Evolutionary conservation across 2,113 vertebrate species (phyloP).

Genomic region (Thinocorus orbignyianus): DNA sequence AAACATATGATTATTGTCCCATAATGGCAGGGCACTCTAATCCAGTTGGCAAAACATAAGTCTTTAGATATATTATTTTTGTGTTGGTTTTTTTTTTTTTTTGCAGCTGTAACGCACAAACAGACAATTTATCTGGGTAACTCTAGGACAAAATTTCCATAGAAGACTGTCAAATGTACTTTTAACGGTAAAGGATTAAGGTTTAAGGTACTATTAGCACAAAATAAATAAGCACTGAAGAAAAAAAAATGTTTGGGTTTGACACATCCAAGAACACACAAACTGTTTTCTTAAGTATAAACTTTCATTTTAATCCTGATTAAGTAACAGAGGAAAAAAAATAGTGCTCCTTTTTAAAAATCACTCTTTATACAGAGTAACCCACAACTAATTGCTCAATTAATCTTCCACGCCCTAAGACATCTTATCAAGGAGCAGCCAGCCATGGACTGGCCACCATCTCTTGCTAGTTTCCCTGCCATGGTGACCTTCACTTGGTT

Average conservation of each 20-base stretch:
- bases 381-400: not conserved
- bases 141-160: not conserved
- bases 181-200: not conserved
- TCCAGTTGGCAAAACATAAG: slow-evolving; percentile 7
- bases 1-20: slow-evolving; percentile 63
- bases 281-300: not conserved
- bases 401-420: not conserved
- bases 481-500: not conserved
- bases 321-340: not conserved
- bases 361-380: not conserved
- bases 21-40: slow-evolving; percentile 36
- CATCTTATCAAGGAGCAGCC: not conserved
- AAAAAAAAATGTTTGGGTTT: not conserved
- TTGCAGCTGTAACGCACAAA: not conserved
- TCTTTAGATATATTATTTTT: slow-evolving; percentile 19
- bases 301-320: not conserved
- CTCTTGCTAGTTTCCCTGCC: not conserved
- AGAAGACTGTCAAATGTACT: not conserved
- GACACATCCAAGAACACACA: not conserved
- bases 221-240: not conserved
- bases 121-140: not conserved
- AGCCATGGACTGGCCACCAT: not conserved
- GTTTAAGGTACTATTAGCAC: not conserved
- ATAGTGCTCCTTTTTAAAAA: not conserved
- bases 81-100: not conserved